phyloP scores from a whole-genome alignment of 2,113 vertebrate species.

The Bufo bufo region DNA sequence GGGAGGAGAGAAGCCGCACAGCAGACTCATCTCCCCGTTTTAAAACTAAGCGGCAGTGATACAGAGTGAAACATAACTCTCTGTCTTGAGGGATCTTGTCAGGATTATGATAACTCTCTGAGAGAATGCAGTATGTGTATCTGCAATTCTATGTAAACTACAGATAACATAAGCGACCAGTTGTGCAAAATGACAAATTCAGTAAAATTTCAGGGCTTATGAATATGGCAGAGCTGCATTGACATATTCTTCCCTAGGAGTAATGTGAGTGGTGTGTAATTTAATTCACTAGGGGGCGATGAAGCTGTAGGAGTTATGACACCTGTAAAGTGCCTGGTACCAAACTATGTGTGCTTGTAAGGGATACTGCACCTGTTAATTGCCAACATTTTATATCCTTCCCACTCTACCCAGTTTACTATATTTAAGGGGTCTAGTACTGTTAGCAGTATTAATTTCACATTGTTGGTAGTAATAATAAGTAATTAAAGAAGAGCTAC shows the following conservation, averaged over 20 bases:
- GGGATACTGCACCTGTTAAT: neutral
- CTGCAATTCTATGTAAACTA: no score
- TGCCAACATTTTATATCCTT: neutral
- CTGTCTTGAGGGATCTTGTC: no score
- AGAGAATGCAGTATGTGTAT: no score
- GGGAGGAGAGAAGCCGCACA: no score
- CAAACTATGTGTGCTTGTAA: neutral
- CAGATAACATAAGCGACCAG: no score
- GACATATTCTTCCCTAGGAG: no score
- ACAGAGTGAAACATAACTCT: no score
- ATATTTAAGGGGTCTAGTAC: neutral
- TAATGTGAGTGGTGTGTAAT: neutral
- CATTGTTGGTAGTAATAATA: neutral
- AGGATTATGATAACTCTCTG: no score
- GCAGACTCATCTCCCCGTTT: no score
- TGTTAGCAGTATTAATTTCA: neutral
- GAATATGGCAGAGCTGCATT: neutral
- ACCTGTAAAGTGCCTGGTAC: neutral
- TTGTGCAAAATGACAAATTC: no score
- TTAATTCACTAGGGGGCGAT: neutral
- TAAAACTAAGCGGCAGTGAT: no score
- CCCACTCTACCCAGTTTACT: neutral
- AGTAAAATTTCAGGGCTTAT: neutral
- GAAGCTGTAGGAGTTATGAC: neutral
- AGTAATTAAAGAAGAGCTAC: no score